Evolutionary conservation across 2,113 vertebrate genomes (phyloP).

Genomic region (Lepidiolamprologus cunningtoni): DNA sequence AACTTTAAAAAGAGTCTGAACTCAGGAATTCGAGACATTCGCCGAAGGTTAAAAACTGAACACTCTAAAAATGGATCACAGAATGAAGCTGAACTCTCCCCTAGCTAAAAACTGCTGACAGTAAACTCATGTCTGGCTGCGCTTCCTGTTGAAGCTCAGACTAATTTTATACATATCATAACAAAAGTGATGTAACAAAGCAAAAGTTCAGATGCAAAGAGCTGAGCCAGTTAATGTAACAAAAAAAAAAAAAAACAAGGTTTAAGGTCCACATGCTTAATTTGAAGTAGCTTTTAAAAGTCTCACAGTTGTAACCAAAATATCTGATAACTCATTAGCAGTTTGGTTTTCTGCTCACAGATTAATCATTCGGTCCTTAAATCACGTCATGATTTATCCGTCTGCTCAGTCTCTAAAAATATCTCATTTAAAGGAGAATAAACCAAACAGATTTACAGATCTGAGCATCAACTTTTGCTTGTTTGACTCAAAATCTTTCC

Average conservation of each 20-base stretch:
- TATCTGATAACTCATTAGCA: not conserved
- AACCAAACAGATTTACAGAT: not conserved
- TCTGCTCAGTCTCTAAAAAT: not conserved
- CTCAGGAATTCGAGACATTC: rapidly evolving
- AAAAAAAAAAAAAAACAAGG: not conserved
- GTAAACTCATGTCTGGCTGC: not conserved
- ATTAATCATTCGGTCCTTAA: not conserved
- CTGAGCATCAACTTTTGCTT: not conserved
- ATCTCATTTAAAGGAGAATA: not conserved
- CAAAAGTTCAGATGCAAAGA: not conserved
- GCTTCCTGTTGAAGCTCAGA: not conserved
- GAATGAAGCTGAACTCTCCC: not conserved
- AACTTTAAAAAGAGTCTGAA: not conserved
- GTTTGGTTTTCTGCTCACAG: not conserved
- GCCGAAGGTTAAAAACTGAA: not conserved
- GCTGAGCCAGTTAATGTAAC: not conserved
- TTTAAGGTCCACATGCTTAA: not conserved
- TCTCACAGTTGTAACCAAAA: not conserved
- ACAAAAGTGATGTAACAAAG: not conserved
- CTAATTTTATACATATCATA: not conserved
- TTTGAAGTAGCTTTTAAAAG: not conserved
- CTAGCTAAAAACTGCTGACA: not conserved
- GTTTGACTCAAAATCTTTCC: not conserved
- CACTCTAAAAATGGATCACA: not conserved
- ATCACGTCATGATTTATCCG: rapidly evolving